These are phyloP conservation scores for Ophioninae sp. DNA, from an alignment of 2,888 invertebrate species.

Conservation along the genomic window DNA sequence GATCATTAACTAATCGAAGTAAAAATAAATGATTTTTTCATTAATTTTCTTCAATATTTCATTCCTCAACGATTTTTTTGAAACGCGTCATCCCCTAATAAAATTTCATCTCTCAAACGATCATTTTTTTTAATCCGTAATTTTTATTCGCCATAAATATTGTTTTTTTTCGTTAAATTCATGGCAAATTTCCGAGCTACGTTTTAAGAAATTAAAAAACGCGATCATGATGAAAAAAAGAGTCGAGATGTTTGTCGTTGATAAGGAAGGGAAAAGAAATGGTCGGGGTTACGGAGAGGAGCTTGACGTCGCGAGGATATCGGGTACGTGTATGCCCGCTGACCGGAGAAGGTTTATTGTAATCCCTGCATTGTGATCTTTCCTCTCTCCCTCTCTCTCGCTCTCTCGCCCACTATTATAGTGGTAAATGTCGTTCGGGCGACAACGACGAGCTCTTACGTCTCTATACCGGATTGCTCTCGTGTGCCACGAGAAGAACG, in stretches of 20 bases:
- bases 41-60: no score
- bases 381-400: background rate
- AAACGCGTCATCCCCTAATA: no score
- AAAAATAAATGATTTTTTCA: no score
- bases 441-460: slow-evolving; percentile 50
- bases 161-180: background rate
- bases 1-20: no score
- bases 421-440: slow-evolving; percentile 56
- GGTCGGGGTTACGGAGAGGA: slow-evolving; percentile 8
- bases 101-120: no score
- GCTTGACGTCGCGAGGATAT: slow-evolving; percentile 32
- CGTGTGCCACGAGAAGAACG: slow-evolving; percentile 19
- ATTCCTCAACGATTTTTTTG: no score
- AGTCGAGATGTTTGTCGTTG: slow-evolving; percentile 12
- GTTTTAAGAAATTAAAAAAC: slow-evolving; percentile 8
- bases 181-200: background rate
- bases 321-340: slow-evolving; percentile 16
- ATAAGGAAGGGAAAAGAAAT: slow-evolving; percentile 18
- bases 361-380: slow-evolving; percentile 20
- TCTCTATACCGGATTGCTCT: slow-evolving; percentile 46
- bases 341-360: slow-evolving; percentile 48
- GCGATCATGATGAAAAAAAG: background rate
- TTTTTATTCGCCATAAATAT: no score
- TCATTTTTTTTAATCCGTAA: no score
- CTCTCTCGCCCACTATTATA: slow-evolving; percentile 48